phyloP scores from a whole-genome alignment of 2,888 invertebrate genomes.

The Elegia similella region DNA sequence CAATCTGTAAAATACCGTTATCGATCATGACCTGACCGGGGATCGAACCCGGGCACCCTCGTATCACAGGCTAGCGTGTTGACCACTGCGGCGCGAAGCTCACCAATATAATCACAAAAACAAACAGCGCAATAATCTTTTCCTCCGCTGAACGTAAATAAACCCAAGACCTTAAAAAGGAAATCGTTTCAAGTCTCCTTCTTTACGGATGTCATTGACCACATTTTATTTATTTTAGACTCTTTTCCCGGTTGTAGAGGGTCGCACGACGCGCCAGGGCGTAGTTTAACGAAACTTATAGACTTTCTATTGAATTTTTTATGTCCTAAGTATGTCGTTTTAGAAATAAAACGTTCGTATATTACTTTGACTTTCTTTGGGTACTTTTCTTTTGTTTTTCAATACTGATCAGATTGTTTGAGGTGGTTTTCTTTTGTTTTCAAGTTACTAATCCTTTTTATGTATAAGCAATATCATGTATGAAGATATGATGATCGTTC shows the following conservation, averaged over 20 bases:
- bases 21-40: too few species aligned
- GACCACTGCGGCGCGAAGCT: too few species aligned
- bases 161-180: not conserved
- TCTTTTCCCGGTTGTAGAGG: not conserved
- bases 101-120: not conserved
- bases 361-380: not conserved
- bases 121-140: not conserved
- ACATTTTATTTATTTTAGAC: conserved; percentile 13
- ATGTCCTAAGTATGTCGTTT: conserved; percentile 17
- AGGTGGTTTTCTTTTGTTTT: not conserved
- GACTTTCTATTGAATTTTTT: conserved; percentile 24
- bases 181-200: not conserved
- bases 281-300: conserved; percentile 19
- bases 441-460: too few species aligned
- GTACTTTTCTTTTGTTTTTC: not conserved
- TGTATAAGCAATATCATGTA: too few species aligned
- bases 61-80: too few species aligned
- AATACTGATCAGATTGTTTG: not conserved
- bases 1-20: too few species aligned
- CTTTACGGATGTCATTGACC: conserved; percentile 7
- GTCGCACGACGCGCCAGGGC: conserved; percentile 20
- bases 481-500: too few species aligned
- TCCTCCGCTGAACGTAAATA: not conserved
- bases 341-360: conserved; percentile 14
- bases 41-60: too few species aligned